Base-by-base conservation (phyloP, 1,140 invertebrate genomes). In the Eubasilissa regina region DNA sequence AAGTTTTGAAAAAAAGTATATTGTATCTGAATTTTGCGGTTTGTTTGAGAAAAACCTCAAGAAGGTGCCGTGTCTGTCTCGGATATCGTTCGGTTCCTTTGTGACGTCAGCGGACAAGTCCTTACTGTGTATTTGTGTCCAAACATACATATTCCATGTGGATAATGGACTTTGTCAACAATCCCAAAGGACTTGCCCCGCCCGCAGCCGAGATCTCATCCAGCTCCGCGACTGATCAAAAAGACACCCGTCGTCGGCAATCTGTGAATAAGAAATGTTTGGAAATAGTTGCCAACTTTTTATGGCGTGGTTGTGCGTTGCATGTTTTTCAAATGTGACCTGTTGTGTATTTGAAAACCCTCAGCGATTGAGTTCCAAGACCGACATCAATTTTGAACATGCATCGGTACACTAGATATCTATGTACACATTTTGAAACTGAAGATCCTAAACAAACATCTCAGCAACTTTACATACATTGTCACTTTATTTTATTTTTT, bases 91-190 rank as follows among this genome's bases (percentile, higher is more conserved):
- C 73, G 73, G 73, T 12, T 13, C 55, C 55, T 75, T 75, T 58
- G 51, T 55, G 21, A 35, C n/a, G 35, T 10, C 53, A 11, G 25
- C 25, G 8, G 35, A 58, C 15, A 21, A 12, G 43, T 58, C 51
- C 55, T 48, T 53, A 74, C 70, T 35, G 15, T 17, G 17, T 74
- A 21, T 75, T 75, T 75, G 73, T 58, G 17, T 48, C 51, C 17
- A 43, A 75, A 58, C 35, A 75, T 75, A 58, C 35, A 75, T 75
- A 56, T 45, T 60, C 19, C 73, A 58, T 47, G 19, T 44, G 73
- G 73, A 60, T 75, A 75, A 75, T 45, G 55, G 53, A 45, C 48
- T 75, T 60, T 75, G 73, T 75, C 73, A 75, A 75, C 55, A 75
- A 55, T 58, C 58, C 19, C 25, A 62, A 62, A 25, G 60, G 60